Conservation (phyloP, 1,140 invertebrate species). For the Hydropsyche tenuis region DNA sequence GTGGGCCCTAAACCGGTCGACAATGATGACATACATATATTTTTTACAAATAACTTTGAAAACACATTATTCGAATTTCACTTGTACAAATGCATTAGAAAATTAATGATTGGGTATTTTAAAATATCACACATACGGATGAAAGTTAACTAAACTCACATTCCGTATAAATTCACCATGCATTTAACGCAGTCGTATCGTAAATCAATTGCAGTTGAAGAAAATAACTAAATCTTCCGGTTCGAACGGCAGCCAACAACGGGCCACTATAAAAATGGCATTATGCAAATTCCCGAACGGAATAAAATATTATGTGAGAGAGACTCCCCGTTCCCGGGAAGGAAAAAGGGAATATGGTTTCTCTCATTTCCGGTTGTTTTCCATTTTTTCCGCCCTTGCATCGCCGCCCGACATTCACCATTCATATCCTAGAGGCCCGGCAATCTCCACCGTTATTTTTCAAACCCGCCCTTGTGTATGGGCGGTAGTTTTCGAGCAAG, state of each 20-base stretch:
- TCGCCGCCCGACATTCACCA: slow-evolving; percentile 36
- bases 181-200: too few species aligned
- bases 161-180: too few species aligned
- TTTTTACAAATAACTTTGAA: too few species aligned
- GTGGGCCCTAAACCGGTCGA: too few species aligned
- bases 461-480: slow-evolving; percentile 30
- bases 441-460: slow-evolving; percentile 49
- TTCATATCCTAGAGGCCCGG: slow-evolving; percentile 42
- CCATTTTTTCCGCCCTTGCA: slow-evolving; percentile 41
- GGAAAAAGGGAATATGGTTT: slow-evolving; percentile 58
- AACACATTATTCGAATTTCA: too few species aligned
- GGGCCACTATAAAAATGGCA: slow-evolving; percentile 58
- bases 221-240: slow-evolving; percentile 38
- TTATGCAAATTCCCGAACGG: slow-evolving; percentile 62
- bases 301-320: slow-evolving; percentile 57
- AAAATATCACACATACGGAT: too few species aligned
- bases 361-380: slow-evolving; percentile 59
- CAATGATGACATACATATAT: too few species aligned
- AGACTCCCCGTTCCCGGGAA: slow-evolving; percentile 46
- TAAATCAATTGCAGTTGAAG: too few species aligned
- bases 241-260: slow-evolving; percentile 33
- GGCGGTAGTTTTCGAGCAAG: slow-evolving; percentile 20
- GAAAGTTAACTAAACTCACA: too few species aligned
- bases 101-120: too few species aligned
- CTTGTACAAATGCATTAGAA: too few species aligned